Evolutionary conservation across 1,140 invertebrate species (phyloP).

Genomic region (Trichogramma pretiosum): DNA sequence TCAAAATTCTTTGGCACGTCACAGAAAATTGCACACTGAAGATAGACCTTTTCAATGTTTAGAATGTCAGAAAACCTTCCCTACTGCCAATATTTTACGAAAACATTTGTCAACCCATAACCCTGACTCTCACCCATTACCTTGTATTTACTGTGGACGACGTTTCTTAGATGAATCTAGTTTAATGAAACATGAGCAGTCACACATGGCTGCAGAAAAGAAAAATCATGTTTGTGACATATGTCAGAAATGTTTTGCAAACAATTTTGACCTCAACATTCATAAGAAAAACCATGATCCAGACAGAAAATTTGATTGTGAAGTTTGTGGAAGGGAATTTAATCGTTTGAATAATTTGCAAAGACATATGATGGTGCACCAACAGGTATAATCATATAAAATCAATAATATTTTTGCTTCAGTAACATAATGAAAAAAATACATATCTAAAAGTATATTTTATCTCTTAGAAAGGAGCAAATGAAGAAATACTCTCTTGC

Average conservation of each 20-base stretch:
- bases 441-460: neutral
- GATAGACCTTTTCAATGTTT: conserved; percentile 41
- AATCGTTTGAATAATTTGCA: conserved; percentile 46
- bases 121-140: conserved; percentile 38
- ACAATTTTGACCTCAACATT: conserved; percentile 33
- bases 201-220: conserved; percentile 38
- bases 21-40: conserved; percentile 38
- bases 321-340: conserved; percentile 44
- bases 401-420: neutral
- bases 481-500: conserved; percentile 40
- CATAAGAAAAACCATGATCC: conserved; percentile 44
- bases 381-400: conserved; percentile 36
- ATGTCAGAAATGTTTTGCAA: conserved; percentile 38
- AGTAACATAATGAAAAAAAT: too few relatives aligned
- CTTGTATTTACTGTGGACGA: conserved; percentile 43
- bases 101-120: conserved; percentile 39
- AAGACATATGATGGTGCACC: conserved; percentile 45
- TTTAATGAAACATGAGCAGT: conserved; percentile 39
- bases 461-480: conserved; percentile 34
- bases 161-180: conserved; percentile 39
- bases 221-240: conserved; percentile 37
- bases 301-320: conserved; percentile 44
- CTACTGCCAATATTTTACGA: conserved; percentile 36
- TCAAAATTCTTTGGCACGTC: conserved; percentile 40
- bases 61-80: conserved; percentile 41